A percentile compares a stretch with the other conserved stretches of the same genome.
Conservation (phyloP, 2,888 invertebrate genomes). For the Eristalis arbustorum region DNA sequence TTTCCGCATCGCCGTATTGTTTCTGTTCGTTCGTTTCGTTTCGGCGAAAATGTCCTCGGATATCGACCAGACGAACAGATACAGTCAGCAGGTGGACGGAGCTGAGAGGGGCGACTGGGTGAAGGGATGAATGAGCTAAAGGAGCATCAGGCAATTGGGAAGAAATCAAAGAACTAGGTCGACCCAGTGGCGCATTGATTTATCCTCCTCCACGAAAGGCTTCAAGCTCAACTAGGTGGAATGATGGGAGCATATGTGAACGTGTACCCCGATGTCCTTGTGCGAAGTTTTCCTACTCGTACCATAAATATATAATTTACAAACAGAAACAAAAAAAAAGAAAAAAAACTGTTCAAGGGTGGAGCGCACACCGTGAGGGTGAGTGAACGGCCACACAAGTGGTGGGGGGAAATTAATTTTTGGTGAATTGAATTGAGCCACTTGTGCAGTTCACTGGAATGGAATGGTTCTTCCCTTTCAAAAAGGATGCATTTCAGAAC, state of each 20-base stretch:
- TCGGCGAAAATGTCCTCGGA: constrained; percentile 1
- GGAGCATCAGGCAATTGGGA: background rate
- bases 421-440: background rate
- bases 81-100: too few species aligned
- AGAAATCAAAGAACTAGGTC: constrained; percentile 25
- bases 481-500: background rate
- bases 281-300: constrained; percentile 5
- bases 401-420: constrained; percentile 2
- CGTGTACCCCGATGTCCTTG: constrained; percentile 14
- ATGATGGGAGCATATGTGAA: constrained; percentile 27
- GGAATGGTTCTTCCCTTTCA: background rate
- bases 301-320: constrained; percentile 5
- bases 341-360: background rate
- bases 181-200: constrained; percentile 9
- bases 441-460: background rate
- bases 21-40: background rate
- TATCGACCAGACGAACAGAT: background rate
- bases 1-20: too few species aligned
- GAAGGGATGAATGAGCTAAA: background rate
- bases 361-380: background rate
- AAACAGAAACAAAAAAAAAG: too few species aligned
- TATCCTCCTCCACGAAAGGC: background rate
- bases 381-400: background rate
- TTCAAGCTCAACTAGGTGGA: constrained; percentile 9
- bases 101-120: background rate